Evolutionary conservation across 2,888 invertebrate species (phyloP).

Genomic region (Venusia cambrica): DNA sequence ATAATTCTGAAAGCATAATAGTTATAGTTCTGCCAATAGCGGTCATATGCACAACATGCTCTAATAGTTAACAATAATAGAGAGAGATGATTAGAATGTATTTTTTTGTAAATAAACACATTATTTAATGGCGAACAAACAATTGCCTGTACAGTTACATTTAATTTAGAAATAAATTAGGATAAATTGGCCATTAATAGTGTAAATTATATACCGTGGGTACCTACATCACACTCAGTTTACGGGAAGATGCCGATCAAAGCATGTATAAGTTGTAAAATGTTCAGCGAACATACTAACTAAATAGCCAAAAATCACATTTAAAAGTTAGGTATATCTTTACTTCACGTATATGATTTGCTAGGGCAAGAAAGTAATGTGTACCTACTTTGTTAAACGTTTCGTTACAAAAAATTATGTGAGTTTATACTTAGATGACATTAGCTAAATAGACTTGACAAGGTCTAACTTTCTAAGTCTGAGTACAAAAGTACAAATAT

Average conservation of each 20-base stretch:
- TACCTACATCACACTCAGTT: constrained; percentile 65
- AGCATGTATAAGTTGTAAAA: constrained; percentile 1
- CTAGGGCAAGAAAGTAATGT: too few relatives aligned
- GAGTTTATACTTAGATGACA: too few relatives aligned
- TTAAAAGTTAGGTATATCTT: too few relatives aligned
- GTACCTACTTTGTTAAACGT: too few relatives aligned
- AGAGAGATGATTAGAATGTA: constrained; percentile 42
- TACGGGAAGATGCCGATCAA: constrained; percentile 50
- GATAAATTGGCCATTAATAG: constrained; percentile 64
- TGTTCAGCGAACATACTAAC: constrained; percentile 5
- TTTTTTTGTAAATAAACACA: constrained; percentile 60
- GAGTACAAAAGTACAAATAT: too few relatives aligned
- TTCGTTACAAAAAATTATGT: too few relatives aligned
- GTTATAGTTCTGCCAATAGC: constrained; percentile 12
- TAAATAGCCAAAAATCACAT: too few relatives aligned
- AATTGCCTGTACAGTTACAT: constrained; percentile 69
- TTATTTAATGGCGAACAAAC: constrained; percentile 50
- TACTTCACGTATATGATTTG: too few relatives aligned
- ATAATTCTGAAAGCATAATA: too few relatives aligned
- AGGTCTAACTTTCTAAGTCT: too few relatives aligned
- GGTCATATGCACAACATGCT: constrained; percentile 16
- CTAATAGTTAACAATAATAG: constrained; percentile 28
- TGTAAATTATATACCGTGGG: constrained; percentile 48
- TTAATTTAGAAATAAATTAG: constrained; percentile 56
- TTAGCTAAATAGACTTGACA: too few relatives aligned